phyloP scores from a whole-genome alignment of 2,888 invertebrate genomes.

The Morinoia aosen region DNA sequence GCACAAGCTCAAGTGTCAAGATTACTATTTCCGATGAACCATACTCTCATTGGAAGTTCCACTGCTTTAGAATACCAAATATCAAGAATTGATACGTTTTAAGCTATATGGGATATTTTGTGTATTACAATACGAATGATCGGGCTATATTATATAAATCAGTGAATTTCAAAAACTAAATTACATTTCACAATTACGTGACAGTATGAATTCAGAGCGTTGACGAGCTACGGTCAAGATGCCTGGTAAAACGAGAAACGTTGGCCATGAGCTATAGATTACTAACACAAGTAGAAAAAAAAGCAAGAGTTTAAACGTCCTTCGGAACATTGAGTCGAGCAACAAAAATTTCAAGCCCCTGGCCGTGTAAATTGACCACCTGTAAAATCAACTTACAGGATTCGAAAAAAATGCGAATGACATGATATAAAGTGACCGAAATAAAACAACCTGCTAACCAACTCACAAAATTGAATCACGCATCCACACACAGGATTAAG shows the following conservation, averaged over 20 bases:
- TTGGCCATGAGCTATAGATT: no score
- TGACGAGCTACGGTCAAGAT: neutral
- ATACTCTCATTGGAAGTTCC: neutral
- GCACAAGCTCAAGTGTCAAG: constrained; percentile 5
- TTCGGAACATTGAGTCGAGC: neutral
- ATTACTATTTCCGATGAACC: neutral
- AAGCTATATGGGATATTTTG: neutral
- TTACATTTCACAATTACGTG: neutral
- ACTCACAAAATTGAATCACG: neutral
- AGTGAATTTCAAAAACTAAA: neutral
- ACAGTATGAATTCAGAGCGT: neutral
- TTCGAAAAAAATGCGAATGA: neutral
- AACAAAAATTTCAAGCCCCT: neutral
- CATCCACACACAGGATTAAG: neutral
- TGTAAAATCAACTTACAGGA: neutral
- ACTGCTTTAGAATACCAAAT: neutral
- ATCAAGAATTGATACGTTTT: neutral
- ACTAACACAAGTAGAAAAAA: no score
- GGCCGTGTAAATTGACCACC: neutral
- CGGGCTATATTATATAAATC: neutral
- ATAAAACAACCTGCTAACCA: neutral
- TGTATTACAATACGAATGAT: neutral
- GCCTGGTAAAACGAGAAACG: no score
- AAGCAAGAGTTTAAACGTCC: neutral
- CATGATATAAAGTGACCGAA: neutral